These are phyloP conservation scores for Sclerurus mexicanus DNA, from an alignment of 2,113 vertebrate genomes.

Conservation along the genomic window DNA sequence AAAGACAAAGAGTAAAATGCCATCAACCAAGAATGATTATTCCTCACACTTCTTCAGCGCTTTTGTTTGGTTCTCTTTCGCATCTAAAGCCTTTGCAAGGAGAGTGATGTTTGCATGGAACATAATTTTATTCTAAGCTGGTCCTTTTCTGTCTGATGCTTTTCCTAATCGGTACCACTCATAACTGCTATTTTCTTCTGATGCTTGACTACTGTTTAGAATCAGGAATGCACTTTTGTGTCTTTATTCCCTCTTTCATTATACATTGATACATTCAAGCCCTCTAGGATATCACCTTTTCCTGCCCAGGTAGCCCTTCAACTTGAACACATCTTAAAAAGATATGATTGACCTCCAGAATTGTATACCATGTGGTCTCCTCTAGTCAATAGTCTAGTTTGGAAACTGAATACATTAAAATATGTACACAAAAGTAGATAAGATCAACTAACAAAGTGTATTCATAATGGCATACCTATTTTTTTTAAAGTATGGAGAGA, in stretches of 20 bases:
- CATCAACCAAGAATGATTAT: neutral
- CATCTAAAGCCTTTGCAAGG: neutral
- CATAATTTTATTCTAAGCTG: neutral
- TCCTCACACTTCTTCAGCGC: neutral
- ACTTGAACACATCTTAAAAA: neutral
- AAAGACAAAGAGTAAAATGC: neutral
- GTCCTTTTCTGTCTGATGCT: neutral
- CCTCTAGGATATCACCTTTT: neutral
- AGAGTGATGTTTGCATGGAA: neutral
- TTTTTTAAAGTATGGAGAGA: neutral
- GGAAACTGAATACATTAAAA: neutral
- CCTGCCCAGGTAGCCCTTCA: neutral
- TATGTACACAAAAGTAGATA: neutral
- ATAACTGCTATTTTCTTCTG: neutral
- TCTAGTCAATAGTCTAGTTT: neutral
- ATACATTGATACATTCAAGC: neutral
- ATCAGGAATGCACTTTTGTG: neutral
- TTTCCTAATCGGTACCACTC: neutral
- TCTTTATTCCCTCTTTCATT: neutral
- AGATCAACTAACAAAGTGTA: neutral
- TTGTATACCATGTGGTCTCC: neutral
- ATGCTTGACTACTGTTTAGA: neutral
- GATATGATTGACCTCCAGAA: neutral
- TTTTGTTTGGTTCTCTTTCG: neutral
- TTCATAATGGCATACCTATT: neutral